Base-by-base conservation (phyloP, 2,797 vertebrate genomes). In the Diplodus sargus region DNA sequence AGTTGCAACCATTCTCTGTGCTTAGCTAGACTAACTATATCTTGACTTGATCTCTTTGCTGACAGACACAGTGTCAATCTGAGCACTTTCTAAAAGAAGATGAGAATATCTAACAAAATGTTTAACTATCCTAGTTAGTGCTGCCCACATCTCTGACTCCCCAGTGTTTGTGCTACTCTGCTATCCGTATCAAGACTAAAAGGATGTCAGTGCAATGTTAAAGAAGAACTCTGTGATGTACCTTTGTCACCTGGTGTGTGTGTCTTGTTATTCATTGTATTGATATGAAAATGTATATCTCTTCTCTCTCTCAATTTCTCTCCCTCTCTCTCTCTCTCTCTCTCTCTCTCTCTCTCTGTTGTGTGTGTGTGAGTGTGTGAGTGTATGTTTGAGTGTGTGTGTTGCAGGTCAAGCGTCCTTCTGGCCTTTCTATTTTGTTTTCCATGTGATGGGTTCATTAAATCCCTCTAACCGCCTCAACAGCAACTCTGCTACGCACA, bases 401-500 rank as follows among this genome's bases (percentile, higher is more conserved):
- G 34, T 14, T 68, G 54, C 78, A 91, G 96, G 96, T 96, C 95
- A 96, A 93, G 94, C 93, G 91, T 95, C 94, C 95, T 95, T 93
- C 94, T 90, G 88, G 89, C 88, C 92, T 92, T 94, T 95, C 93
- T 93, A 95, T 96, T 96, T 95, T 97, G 94, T 95, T 94, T 92
- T 94, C 91, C 95, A 94, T 96, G 96, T 97, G 97, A 98, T 97
- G 96, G 96, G 95, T 96, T 95, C 94, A 92, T 95, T 96, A 93
- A 88, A 94, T 94, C 93, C 67, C 66, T 22, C 30, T 70, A 58
- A 69, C 68, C 49, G 23, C 52, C 70, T 57, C 57, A 1, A 15
- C 16, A 34, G 7, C 30, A 34, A 7, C 30, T 34, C 8, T 34
- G 34, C 34, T 34, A 34, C 23, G 39, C 51, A 51, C 59, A 69